Base-by-base conservation (phyloP, 2,797 vertebrate genomes). In the Fundulus diaphanus region DNA sequence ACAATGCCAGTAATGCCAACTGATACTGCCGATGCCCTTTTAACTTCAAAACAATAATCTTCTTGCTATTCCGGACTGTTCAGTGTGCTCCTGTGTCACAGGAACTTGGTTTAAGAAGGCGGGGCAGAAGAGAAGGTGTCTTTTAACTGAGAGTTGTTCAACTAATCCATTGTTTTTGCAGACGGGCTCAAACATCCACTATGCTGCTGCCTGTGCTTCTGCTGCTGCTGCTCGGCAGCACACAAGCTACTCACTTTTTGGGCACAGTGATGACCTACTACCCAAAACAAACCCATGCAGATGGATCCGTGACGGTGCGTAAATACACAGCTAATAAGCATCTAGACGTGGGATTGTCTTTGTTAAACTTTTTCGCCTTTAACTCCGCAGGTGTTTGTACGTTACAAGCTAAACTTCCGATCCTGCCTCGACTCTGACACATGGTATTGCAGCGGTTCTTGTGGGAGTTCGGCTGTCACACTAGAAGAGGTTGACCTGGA, bases 341-440 rank as follows among this genome's bases (percentile, higher is more conserved):
- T 66, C 63, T 27, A 3, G 24, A 27, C 22, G 5, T 40, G 12
- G 27, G 13, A 5, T 18, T 33, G 1, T 63, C 7, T 37, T 16
- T 18, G 0, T 33, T 33, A 37, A 73, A 29, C 5, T 1, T 35
- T 52, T n/a, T 44, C 20, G 3, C 2, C 1, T 75, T 42, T 73
- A 2, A 56, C 0, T 24, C 3, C 22, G 0, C 12, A 93, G 93
- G 89, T 93, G 70, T 65, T 70, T 0, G 0, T 90, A 24, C 77
- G 81, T 12, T 88, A 85, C 4, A 89, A 91, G 11, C 0, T 82
- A 1, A 54, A 11, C 18, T 74, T 56, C 37, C 16, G 1, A 0
- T 5, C 15, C 0, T 78, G 77, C 3, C 0, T 0, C 3, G 0
- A 33, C 2, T 1, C 0, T 15, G 2, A 27, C 12, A 2, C 0